These are phyloP conservation scores for Thecocarcelia acutangulata DNA, from an alignment of 2,888 invertebrate species.

Conservation along the genomic window DNA sequence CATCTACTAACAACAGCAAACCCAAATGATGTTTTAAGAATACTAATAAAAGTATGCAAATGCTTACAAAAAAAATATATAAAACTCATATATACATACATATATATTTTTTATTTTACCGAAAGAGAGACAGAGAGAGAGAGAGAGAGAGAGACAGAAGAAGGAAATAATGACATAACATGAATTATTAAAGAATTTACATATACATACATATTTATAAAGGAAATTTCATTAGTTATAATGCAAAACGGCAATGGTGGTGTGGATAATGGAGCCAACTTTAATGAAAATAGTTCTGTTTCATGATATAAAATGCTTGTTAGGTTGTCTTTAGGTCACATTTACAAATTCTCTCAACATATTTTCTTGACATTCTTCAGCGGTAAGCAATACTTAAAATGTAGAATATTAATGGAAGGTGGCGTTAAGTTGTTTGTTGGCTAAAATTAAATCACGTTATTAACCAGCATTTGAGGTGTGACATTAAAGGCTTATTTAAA, in stretches of 20 bases:
- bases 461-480: no score
- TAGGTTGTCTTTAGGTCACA: neutral
- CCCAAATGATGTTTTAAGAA: slow-evolving; percentile 58
- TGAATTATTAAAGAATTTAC: slow-evolving; percentile 32
- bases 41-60: slow-evolving; percentile 64
- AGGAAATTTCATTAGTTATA: slow-evolving; percentile 53
- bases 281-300: neutral
- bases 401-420: no score
- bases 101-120: neutral
- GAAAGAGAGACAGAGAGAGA: no score
- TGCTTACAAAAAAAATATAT: slow-evolving; percentile 40
- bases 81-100: no score
- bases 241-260: slow-evolving; percentile 15
- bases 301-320: neutral
- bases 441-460: no score
- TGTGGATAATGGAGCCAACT: neutral
- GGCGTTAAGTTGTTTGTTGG: no score
- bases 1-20: slow-evolving; percentile 20
- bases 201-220: slow-evolving; percentile 17
- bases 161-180: neutral
- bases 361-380: neutral
- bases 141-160: no score
- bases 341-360: slow-evolving; percentile 7
- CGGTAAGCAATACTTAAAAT: neutral
- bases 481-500: no score